phyloP scores from a whole-genome alignment of 92 coral and sea anemone species.

The Epizoanthus illoricatus region DNA sequence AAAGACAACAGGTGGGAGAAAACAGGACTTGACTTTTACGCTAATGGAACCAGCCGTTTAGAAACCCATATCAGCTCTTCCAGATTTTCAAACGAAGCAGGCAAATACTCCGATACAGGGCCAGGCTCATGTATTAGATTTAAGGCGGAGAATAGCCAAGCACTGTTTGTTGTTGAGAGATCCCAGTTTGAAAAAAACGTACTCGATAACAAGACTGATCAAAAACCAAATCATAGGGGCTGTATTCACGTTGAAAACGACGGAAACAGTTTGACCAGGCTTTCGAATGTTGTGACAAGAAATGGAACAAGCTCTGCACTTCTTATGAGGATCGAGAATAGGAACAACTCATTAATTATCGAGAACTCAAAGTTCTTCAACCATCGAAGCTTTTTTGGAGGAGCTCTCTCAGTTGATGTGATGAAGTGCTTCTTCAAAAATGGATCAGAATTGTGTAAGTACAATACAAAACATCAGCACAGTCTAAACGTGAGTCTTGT shows the following conservation, averaged over 20 bases:
- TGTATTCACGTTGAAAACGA: constrained; percentile 18
- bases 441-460: constrained; percentile 7
- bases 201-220: neutral
- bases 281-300: neutral
- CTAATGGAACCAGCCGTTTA: neutral
- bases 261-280: constrained; percentile 12
- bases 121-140: constrained; percentile 25
- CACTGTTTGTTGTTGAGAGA: neutral
- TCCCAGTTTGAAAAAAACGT: constrained; percentile 20
- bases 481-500: neutral
- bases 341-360: constrained; percentile 2
- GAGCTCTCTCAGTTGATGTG: constrained; percentile 8
- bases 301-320: constrained; percentile 30
- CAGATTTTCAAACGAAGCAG: constrained; percentile 2
- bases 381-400: constrained; percentile 20
- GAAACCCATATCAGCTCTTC: neutral
- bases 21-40: neutral
- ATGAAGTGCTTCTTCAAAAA: neutral
- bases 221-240: neutral
- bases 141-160: neutral
- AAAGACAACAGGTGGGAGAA: neutral
- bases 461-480: neutral
- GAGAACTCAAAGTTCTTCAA: neutral
- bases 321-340: neutral
- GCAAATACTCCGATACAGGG: neutral